Percentiles rank a stretch among this genome's conserved stretches.
Conservation (phyloP, 2,888 invertebrate species). For the Biston betularia region DNA sequence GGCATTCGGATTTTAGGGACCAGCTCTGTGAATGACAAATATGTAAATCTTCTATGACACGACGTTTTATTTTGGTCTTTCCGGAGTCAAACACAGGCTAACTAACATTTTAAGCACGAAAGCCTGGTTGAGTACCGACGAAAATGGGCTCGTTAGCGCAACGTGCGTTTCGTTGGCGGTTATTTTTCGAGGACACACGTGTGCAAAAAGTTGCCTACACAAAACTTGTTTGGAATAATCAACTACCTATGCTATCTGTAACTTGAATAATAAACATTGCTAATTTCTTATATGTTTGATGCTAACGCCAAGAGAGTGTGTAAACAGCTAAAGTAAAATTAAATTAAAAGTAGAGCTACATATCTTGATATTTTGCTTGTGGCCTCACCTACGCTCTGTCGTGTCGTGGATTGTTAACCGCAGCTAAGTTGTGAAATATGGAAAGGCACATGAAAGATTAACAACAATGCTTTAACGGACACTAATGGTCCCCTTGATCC, state of each 20-base stretch:
- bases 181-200: slow-evolving; percentile 80
- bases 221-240: slow-evolving; percentile 65
- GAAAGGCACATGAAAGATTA: slow-evolving; percentile 53
- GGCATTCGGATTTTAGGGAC: slow-evolving; percentile 18
- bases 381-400: slow-evolving; percentile 45
- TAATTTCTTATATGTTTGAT: slow-evolving; percentile 55
- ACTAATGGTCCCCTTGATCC: slow-evolving; percentile 43
- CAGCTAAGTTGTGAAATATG: slow-evolving; percentile 57
- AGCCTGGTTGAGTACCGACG: slow-evolving; percentile 44
- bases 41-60: slow-evolving; percentile 3
- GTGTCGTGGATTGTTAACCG: slow-evolving; percentile 46
- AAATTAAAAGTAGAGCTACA: slow-evolving; percentile 49
- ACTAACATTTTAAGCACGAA: slow-evolving; percentile 45
- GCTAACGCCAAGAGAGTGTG: slow-evolving; percentile 42
- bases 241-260: slow-evolving; percentile 37
- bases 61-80: slow-evolving; percentile 41
- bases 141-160: slow-evolving; percentile 66
- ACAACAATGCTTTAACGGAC: slow-evolving; percentile 42
- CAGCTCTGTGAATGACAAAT: slow-evolving; percentile 23
- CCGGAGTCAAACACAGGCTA: slow-evolving; percentile 39
- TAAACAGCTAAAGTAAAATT: slow-evolving; percentile 55
- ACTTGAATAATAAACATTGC: slow-evolving; percentile 53
- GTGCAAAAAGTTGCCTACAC: slow-evolving; percentile 69
- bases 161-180: slow-evolving; percentile 67
- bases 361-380: slow-evolving; percentile 51